These are phyloP conservation scores for Gymnoscelis rufifasciata DNA, from an alignment of 2,888 invertebrate species.

Conservation along the genomic window DNA sequence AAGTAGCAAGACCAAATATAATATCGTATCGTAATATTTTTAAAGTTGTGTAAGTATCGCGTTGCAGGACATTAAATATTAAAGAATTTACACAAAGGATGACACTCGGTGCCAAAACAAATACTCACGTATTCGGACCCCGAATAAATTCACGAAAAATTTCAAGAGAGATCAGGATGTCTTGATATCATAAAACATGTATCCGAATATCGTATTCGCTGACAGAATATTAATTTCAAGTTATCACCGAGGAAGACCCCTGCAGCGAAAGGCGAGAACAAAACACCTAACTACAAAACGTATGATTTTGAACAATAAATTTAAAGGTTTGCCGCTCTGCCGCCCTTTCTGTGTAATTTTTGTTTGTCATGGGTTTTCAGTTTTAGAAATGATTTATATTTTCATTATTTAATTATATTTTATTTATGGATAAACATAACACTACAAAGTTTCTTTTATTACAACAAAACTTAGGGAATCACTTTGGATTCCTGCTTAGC, in stretches of 20 bases:
- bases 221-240: conserved; percentile 74
- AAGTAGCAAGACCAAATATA: background rate
- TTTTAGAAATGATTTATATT: conserved; percentile 1
- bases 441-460: too few species aligned
- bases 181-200: conserved; percentile 58
- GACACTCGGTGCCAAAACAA: conserved; percentile 39
- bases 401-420: too few species aligned
- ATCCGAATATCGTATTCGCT: conserved; percentile 57
- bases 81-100: conserved; percentile 6
- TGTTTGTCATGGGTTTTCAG: conserved; percentile 18
- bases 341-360: conserved; percentile 43
- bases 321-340: conserved; percentile 46
- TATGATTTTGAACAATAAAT: conserved; percentile 58
- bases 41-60: background rate
- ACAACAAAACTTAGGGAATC: too few species aligned
- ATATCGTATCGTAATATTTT: background rate
- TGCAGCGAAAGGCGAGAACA: conserved; percentile 54
- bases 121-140: conserved; percentile 37
- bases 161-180: conserved; percentile 46
- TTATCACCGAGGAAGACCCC: conserved; percentile 51
- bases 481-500: too few species aligned
- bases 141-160: conserved; percentile 47
- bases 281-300: conserved; percentile 60
- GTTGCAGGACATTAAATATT: conserved; percentile 20
- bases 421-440: too few species aligned